Conservation (phyloP, 2,797 vertebrate species). For the Orientallactaga sibirica region DNA sequence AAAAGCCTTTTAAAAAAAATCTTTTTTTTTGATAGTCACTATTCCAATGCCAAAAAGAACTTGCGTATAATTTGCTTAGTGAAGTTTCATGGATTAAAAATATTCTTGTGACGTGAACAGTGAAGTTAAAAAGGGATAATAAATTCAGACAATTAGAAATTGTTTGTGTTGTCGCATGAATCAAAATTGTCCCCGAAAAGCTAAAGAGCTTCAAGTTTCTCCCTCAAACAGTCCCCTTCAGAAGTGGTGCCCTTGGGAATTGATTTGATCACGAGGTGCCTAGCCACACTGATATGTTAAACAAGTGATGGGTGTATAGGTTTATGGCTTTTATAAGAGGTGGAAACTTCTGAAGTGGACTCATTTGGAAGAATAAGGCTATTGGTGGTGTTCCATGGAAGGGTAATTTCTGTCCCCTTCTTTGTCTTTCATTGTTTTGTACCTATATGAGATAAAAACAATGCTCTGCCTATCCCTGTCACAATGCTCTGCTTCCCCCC, state of each 20-base stretch:
- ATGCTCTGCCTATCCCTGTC: not conserved
- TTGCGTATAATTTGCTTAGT: not conserved
- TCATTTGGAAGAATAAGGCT: not conserved
- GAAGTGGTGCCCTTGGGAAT: not conserved
- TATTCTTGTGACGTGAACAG: not conserved
- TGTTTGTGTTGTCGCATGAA: fast-evolving
- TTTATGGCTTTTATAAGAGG: not conserved
- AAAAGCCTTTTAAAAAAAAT: no score
- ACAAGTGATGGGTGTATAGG: not conserved
- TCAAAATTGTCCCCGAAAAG: not conserved
- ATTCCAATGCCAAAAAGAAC: not conserved
- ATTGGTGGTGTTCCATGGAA: not conserved
- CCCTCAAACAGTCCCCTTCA: not conserved
- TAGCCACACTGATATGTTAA: not conserved
- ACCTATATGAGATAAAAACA: no score
- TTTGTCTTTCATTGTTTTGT: not conserved
- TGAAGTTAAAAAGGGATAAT: not conserved
- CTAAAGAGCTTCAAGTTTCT: not conserved
- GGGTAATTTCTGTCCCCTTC: no score
- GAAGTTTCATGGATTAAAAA: not conserved
- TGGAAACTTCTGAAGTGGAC: not conserved
- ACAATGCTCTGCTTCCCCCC: no score
- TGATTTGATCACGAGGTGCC: not conserved
- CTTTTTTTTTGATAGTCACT: not conserved
- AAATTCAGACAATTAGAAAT: not conserved